Conservation (phyloP, 2,797 vertebrate genomes). For the Anguilla megastoma region DNA sequence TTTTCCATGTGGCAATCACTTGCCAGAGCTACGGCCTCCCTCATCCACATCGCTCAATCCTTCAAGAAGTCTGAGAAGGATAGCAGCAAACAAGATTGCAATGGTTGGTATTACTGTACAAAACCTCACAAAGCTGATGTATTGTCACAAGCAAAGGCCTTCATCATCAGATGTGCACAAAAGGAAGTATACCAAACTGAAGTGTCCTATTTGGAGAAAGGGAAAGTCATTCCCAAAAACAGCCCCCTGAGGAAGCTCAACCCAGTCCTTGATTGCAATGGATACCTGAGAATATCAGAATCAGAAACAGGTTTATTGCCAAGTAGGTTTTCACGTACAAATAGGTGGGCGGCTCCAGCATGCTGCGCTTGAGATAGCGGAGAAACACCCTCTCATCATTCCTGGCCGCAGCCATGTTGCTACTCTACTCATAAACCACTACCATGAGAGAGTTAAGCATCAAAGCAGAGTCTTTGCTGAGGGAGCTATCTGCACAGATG, state of each 20-base stretch:
- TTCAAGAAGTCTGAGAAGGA: background rate
- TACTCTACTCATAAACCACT: conserved; percentile 22
- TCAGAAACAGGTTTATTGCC: too few species aligned
- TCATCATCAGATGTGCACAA: conserved; percentile 1
- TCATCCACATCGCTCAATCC: background rate
- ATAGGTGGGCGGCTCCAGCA: conserved; percentile 25
- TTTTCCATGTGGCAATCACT: conserved; percentile 42
- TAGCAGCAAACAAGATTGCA: background rate
- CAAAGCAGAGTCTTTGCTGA: conserved; percentile 26
- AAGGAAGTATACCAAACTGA: conserved; percentile 23
- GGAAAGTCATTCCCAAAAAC: conserved; percentile 12
- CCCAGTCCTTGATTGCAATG: conserved; percentile 25
- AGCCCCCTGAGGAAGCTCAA: conserved; percentile 20
- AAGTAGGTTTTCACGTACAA: too few species aligned
- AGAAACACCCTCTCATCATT: conserved; percentile 32
- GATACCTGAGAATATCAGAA: background rate
- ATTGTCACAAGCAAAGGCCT: background rate
- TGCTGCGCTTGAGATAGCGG: background rate
- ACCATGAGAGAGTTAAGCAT: conserved; percentile 25
- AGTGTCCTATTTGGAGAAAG: background rate
- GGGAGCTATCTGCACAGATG: background rate
- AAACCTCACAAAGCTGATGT: background rate
- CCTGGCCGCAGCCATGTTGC: conserved; percentile 25
- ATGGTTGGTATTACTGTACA: conserved; percentile 17
- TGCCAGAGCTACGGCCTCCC: background rate